Base-by-base conservation (phyloP, 2,113 vertebrate genomes). In the Mirounga angustirostris region DNA sequence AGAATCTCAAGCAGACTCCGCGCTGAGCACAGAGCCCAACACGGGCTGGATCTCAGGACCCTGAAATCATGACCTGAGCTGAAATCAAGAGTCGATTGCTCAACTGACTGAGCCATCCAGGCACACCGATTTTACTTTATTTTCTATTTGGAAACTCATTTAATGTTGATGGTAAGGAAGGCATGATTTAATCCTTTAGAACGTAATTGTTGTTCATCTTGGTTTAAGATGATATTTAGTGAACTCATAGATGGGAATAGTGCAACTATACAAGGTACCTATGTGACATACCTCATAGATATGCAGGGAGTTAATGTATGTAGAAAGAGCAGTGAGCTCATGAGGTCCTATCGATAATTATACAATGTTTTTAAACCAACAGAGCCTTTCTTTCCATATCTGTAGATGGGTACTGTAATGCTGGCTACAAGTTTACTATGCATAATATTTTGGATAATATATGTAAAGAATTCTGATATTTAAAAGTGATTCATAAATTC, bases 131-230 rank as follows among this genome's bases (percentile, higher is more conserved):
- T 67, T n/a, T 65, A 54, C 30, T 30, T 81, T 87, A 24, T 91
- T 89, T 80, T 84, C n/a, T 12, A 69, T 21, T 89, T 89, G n/a
- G 7, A 52, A 87, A 90, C 0, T 46, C 5, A 89, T 91, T 90
- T 63, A 52, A 33, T 59, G 7, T 54, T 91, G 21, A 54, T 86
- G 2, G 0, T 54, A 79, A 81, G 18, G 4, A 88, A 94, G 2
- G 5, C 3, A 76, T 65, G 16, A 69, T 1, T 33, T 2, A 81
- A 13, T 69, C n/a, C 4, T 92, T 92, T 18, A 58, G 2, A 58
- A 58, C 78, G 78, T 95, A 54, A 76, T 74, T 61, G 10, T 54
- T 83, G 46, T 4, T 58, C 12, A 65, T 82, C 56, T 56, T 79
- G 52, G 79, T 9, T 0, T 21, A 46, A 81, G 1, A 28, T 59